Base-by-base conservation (phyloP, 1,140 invertebrate genomes). In the Charaxes varanes region DNA sequence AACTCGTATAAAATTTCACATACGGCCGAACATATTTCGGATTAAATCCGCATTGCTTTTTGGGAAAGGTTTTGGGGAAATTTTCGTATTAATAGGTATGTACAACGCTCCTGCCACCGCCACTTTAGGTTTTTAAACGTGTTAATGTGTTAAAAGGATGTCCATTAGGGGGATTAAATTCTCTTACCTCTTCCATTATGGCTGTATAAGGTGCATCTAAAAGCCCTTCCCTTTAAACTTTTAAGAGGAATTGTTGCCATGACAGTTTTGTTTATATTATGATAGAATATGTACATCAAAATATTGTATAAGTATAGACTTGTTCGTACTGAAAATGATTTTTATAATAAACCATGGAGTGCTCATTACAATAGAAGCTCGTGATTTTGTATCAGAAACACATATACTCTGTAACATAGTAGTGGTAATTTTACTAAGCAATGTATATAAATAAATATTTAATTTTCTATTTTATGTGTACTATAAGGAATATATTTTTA, bases 121-220 rank as follows among this genome's bases (percentile, higher is more conserved):
- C 40, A 41, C 40, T 44, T 36, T 40, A 17, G 36, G 46, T 41
- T 62, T 66, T 69, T 61, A 65, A 67, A 60, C 56, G 54, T 62
- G 62, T 67, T 70, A 71, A 62, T 62, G 67, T 62, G 56, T 62
- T 65, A 62, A 63, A 71, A 64, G 62, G 67, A 53, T 65, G 62
- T 62, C 67, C 67, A 71, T 71, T 70, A 67, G 60, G 49, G n/a
- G 45, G 38, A 43, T 58, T 58, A 59, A 65, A 61, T 54, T 59
- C 44, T 57, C 54, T 56, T 42, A 53, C 53, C 56, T 55, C 48
- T 44, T 53, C 54, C 58, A 62, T 62, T 62, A 57, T 43, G 14
- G 15, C 22, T 36, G 14, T 34, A 19, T 40, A 32, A 46, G 43
- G 28, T 46, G 35, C 35, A 46, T 40, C 23, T 33, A 24, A 46